These are phyloP conservation scores for Perca schrenkii DNA, from an alignment of 2,113 vertebrate species.

Conservation along the genomic window DNA sequence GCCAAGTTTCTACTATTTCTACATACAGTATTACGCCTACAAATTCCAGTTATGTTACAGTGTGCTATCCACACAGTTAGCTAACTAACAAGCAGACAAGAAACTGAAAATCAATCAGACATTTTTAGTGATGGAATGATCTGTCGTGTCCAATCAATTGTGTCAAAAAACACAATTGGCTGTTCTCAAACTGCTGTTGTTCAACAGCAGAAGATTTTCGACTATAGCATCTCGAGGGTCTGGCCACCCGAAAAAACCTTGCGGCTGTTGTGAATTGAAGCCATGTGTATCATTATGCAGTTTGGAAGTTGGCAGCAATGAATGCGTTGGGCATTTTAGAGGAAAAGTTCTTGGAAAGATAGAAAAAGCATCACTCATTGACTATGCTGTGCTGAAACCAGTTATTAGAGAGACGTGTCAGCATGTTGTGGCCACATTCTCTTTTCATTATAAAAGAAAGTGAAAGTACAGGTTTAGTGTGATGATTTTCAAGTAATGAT, in stretches of 20 bases:
- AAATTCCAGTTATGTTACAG: not conserved
- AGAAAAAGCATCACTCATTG: constrained; percentile 7
- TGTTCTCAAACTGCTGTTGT: not conserved
- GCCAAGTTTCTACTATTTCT: not conserved
- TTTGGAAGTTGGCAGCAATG: not conserved
- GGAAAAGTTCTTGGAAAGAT: constrained; percentile 11
- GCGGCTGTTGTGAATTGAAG: not conserved
- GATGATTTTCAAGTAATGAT: constrained; percentile 46
- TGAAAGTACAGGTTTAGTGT: constrained; percentile 40
- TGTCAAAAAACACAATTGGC: not conserved
- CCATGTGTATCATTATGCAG: constrained; percentile 32
- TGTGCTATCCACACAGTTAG: not conserved
- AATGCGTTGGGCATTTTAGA: not conserved
- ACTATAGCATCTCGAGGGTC: not conserved
- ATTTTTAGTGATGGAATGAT: not conserved
- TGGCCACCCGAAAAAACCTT: not conserved
- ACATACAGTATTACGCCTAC: not conserved
- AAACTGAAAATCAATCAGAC: not conserved
- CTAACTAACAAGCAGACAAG: not conserved
- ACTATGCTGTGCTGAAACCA: constrained; percentile 12
- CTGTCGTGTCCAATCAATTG: not conserved
- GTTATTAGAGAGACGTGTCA: constrained; percentile 42
- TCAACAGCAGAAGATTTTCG: not conserved
- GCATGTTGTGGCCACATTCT: constrained; percentile 16
- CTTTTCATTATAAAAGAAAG: constrained; percentile 25